Evolutionary conservation across 2,888 invertebrate species (phyloP).

Genomic region (Cheilosia vernalis): DNA sequence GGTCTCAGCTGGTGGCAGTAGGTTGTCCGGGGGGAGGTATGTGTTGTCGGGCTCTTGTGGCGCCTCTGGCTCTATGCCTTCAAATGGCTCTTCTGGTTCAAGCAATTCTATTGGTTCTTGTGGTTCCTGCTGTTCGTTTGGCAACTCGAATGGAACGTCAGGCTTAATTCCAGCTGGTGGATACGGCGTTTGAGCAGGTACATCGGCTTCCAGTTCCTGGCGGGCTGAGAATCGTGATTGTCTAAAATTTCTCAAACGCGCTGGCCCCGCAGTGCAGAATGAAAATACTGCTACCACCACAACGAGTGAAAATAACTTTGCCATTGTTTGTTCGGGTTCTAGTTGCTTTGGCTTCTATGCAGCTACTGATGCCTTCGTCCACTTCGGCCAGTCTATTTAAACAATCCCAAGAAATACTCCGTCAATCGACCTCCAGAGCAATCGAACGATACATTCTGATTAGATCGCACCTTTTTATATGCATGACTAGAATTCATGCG

Average conservation of each 20-base stretch:
- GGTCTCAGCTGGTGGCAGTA: conserved; percentile 32
- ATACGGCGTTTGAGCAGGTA: conserved; percentile 54
- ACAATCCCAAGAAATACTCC: not conserved
- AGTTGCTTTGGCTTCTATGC: conserved; percentile 29
- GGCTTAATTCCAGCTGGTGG: conserved; percentile 65
- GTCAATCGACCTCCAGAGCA: conserved; percentile 21
- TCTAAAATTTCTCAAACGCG: conserved; percentile 43
- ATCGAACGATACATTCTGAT: conserved; percentile 29
- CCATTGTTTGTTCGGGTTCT: conserved; percentile 10
- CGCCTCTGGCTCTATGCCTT: not conserved
- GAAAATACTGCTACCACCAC: conserved; percentile 26
- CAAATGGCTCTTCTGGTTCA: not conserved
- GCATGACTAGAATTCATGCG: not conserved
- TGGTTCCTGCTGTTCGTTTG: conserved; percentile 47
- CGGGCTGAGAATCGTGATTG: conserved; percentile 43
- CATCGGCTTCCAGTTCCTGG: conserved; percentile 49
- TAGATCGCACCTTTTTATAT: conserved; percentile 21
- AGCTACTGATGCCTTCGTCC: conserved; percentile 44
- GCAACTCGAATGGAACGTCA: conserved; percentile 59
- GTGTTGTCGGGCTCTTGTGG: conserved; percentile 56
- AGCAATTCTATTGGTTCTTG: not conserved
- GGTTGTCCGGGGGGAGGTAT: conserved; percentile 64
- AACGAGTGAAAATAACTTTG: conserved; percentile 41
- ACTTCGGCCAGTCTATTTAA: conserved; percentile 53
- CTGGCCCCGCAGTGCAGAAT: conserved; percentile 33